Evolutionary conservation across 1,140 invertebrate genomes (phyloP).

Genomic region (Berghia stephanieae): DNA sequence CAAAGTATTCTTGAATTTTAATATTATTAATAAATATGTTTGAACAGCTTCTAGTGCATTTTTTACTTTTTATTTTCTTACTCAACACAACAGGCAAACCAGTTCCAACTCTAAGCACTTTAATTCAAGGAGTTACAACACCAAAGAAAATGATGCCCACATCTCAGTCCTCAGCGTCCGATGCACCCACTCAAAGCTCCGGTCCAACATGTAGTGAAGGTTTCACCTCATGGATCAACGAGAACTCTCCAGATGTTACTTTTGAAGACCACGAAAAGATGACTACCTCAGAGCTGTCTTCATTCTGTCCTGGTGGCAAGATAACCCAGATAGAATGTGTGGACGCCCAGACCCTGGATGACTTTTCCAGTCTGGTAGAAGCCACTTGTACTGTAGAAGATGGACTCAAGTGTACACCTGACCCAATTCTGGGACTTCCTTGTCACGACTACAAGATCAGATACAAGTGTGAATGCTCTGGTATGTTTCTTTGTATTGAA

Average conservation of each 20-base stretch:
- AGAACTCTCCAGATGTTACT: constrained; percentile 25
- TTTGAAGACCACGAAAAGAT: constrained; percentile 42
- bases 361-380: constrained; percentile 42
- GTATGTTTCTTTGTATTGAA: constrained; percentile 36
- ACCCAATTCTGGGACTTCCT: constrained; percentile 45
- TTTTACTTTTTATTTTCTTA: too few species aligned
- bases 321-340: constrained; percentile 45
- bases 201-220: neutral
- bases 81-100: neutral
- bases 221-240: constrained; percentile 44
- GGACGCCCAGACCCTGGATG: constrained; percentile 37
- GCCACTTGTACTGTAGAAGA: constrained; percentile 40
- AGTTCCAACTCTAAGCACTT: neutral
- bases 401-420: constrained; percentile 46
- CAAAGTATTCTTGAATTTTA: too few species aligned
- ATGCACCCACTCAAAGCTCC: too few species aligned
- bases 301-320: constrained; percentile 43
- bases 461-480: constrained; percentile 62
- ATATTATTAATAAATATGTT: too few species aligned
- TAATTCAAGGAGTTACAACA: too few species aligned
- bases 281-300: constrained; percentile 29
- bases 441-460: constrained; percentile 67
- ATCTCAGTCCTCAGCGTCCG: too few species aligned
- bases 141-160: too few species aligned
- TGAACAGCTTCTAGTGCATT: too few species aligned